These are phyloP conservation scores for Pandemis cinnamomeana DNA, from an alignment of 2,888 invertebrate species.

Conservation along the genomic window DNA sequence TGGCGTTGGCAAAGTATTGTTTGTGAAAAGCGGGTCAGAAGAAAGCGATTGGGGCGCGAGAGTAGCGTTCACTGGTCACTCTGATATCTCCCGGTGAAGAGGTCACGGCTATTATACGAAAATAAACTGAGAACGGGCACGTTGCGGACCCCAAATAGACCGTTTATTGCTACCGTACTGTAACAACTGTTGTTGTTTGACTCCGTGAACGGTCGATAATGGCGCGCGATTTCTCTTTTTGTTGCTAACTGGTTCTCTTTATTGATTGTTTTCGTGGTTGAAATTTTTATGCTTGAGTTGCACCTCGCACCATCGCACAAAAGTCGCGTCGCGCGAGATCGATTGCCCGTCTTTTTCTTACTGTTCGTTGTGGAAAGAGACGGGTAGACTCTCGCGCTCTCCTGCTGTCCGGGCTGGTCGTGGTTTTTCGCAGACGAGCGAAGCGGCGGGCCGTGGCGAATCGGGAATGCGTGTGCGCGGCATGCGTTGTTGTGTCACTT, in stretches of 20 bases:
- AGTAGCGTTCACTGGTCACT: constrained; percentile 65
- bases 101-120: constrained; percentile 78
- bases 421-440: constrained; percentile 35
- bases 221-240: constrained; percentile 73
- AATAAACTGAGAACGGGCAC: constrained; percentile 60
- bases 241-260: constrained; percentile 66
- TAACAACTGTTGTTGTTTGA: constrained; percentile 66
- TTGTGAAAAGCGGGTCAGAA: constrained; percentile 83
- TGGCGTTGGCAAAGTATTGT: constrained; percentile 77
- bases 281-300: constrained; percentile 46
- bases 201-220: constrained; percentile 64
- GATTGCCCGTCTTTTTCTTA: no score
- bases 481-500: constrained; percentile 62
- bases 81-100: constrained; percentile 77
- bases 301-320: no score
- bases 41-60: constrained; percentile 78
- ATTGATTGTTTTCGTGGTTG: constrained; percentile 50
- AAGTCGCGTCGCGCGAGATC: no score
- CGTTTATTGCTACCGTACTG: constrained; percentile 52
- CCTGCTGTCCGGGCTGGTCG: constrained; percentile 15
- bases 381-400: no score
- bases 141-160: constrained; percentile 51
- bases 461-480: constrained; percentile 75
- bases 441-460: constrained; percentile 64
- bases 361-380: no score